A percentile compares a stretch with the other conserved stretches of the same genome.
Conservation (phyloP, 2,113 vertebrate species). For the Cinclus mexicanus region DNA sequence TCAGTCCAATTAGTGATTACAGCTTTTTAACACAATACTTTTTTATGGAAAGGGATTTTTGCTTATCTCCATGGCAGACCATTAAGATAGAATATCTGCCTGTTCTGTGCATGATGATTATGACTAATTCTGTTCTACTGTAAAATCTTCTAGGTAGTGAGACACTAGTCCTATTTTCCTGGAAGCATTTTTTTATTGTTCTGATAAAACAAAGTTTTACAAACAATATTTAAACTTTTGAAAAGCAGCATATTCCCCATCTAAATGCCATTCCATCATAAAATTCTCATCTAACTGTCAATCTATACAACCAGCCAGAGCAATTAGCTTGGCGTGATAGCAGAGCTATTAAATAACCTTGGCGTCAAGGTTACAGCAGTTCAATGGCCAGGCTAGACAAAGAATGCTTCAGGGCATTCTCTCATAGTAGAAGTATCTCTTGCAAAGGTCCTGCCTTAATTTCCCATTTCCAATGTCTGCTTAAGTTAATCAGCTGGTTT, state of each 20-base stretch:
- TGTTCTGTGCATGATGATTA: neutral
- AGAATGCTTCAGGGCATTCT: neutral
- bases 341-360: slow-evolving; percentile 33
- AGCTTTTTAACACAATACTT: neutral
- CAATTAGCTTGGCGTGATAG: neutral
- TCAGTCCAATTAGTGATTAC: neutral
- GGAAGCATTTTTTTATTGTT: neutral
- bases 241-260: neutral
- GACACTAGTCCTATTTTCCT: neutral
- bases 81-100: neutral
- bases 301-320: neutral
- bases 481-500: neutral
- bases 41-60: neutral
- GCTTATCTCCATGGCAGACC: neutral
- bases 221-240: neutral
- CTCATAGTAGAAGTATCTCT: neutral
- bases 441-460: neutral
- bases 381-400: neutral
- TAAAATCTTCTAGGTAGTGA: neutral
- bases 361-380: slow-evolving; percentile 27
- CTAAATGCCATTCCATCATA: neutral
- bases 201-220: neutral
- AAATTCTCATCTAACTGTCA: neutral
- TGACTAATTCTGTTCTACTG: neutral
- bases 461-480: neutral